Evolutionary conservation across 1,140 invertebrate species (phyloP).

Genomic region (Caenorhabditis tropicalis): DNA sequence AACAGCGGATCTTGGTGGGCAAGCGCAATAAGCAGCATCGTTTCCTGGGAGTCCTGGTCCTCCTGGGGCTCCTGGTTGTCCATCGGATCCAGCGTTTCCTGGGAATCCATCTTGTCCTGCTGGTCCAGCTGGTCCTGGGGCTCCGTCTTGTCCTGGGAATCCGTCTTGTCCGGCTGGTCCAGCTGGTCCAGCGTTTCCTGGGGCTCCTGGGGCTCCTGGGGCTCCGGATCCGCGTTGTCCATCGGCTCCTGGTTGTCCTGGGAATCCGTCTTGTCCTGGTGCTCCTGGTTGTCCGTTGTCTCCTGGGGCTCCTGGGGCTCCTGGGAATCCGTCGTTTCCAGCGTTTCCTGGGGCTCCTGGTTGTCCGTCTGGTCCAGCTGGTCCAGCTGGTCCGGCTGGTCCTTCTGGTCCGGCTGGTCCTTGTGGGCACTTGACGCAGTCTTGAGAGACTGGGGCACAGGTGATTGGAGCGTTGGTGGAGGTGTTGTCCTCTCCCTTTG

Average conservation of each 20-base stretch:
- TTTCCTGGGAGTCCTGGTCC: constrained; percentile 50
- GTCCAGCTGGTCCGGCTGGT: constrained; percentile 54
- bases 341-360: constrained; percentile 37
- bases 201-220: constrained; percentile 48
- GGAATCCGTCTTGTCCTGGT: constrained; percentile 49
- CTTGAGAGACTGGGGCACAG: constrained; percentile 43
- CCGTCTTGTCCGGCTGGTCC: constrained; percentile 43
- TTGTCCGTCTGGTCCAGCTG: constrained; percentile 48
- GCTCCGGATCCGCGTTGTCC: constrained; percentile 52
- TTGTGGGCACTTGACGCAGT: constrained; percentile 60
- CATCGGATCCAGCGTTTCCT: constrained; percentile 40
- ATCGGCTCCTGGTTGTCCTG: constrained; percentile 48
- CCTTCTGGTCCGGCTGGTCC: constrained; percentile 52
- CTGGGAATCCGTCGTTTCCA: constrained; percentile 50
- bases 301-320: constrained; percentile 53
- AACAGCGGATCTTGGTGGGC: constrained; percentile 55
- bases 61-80: constrained; percentile 40
- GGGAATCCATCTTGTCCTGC: constrained; percentile 29
- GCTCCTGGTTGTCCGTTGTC: constrained; percentile 49
- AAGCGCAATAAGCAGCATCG: constrained; percentile 56
- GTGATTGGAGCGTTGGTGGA: constrained; percentile 52
- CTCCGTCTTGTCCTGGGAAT: constrained; percentile 44
- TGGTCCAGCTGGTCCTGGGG: constrained; percentile 23
- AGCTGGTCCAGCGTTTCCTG: constrained; percentile 51
- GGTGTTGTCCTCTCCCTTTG: constrained; percentile 55